A percentile compares a stretch with the other conserved stretches of the same genome.
Conservation (phyloP, 2,113 vertebrate species). For the Passer domesticus region DNA sequence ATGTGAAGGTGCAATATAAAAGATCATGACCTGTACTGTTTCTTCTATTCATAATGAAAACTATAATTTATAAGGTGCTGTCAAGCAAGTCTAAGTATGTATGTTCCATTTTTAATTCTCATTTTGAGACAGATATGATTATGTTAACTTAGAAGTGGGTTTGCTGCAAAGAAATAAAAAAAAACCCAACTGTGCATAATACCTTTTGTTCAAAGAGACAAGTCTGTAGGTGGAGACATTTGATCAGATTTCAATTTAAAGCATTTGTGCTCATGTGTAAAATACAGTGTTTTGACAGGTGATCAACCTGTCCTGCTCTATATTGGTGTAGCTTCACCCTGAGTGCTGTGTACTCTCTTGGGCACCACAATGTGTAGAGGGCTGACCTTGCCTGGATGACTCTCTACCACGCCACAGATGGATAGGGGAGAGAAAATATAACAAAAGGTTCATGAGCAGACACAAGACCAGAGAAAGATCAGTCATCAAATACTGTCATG, state of each 20-base stretch:
- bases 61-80: not conserved
- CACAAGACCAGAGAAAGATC: not conserved
- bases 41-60: not conserved
- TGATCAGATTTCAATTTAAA: constrained; percentile 7
- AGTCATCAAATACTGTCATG: not conserved
- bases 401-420: not conserved
- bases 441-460: not conserved
- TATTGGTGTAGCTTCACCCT: not conserved
- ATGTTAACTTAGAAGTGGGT: not conserved
- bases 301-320: not conserved
- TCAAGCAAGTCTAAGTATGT: not conserved
- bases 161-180: not conserved
- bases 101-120: not conserved
- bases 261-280: not conserved
- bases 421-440: not conserved
- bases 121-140: not conserved
- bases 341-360: not conserved
- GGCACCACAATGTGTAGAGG: not conserved
- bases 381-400: not conserved
- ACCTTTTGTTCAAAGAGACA: not conserved
- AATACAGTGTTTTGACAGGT: not conserved
- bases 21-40: not conserved
- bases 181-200: not conserved
- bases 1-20: not conserved
- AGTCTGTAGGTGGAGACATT: constrained; percentile 45